Evolutionary conservation across 1,140 invertebrate genomes (phyloP), one percentile per base, ranked within the genome.

Genomic region (Asbolus verrucosus): DNA sequence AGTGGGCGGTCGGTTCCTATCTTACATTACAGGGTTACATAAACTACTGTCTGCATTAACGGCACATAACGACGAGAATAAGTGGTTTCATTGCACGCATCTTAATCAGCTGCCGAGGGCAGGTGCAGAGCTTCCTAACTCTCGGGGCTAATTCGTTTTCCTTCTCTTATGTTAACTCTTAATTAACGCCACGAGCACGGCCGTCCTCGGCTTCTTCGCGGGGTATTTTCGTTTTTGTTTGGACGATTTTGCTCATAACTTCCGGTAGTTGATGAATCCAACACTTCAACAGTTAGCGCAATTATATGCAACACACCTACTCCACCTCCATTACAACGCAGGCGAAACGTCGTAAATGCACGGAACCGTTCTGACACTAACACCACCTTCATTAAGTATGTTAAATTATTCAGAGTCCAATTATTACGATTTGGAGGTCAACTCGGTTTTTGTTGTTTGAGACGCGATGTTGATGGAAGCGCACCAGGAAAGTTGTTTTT

Each of bases 391-490:
- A 3, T 54, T 54, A 54, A 54, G 27, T 27, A 54, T 54, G 46
- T 54, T 11, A 27, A 54, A 27, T 54, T 54, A 54, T 54, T 54
- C 46, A 27, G 18, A 27, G 11, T 54, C 46, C 46, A 54, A 54
- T 54, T 54, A 54, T 54, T 54, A 54, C 46, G 46, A 54, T 54
- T 54, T 54, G 46, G 46, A 54, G 46, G 46, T 54, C 46, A 27
- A 24, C 19, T 13, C 46, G 46, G 27, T 54, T 54, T 54, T 54
- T 54, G 46, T 54, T 54, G 46, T 54, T 54, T 13, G 46, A 27
- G 8, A 1, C 21, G 9, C 11, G n/a, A 14, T 54, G 19, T 27
- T 54, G 46, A 21, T 27, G 46, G 19, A 27, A 9, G 46, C n/a
- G n/a, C n/a, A n/a, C n/a, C n/a, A n/a, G n/a, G n/a, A n/a, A n/a